phyloP scores from a whole-genome alignment of 2,888 invertebrate genomes.

The Sinhomidia bicolor region DNA sequence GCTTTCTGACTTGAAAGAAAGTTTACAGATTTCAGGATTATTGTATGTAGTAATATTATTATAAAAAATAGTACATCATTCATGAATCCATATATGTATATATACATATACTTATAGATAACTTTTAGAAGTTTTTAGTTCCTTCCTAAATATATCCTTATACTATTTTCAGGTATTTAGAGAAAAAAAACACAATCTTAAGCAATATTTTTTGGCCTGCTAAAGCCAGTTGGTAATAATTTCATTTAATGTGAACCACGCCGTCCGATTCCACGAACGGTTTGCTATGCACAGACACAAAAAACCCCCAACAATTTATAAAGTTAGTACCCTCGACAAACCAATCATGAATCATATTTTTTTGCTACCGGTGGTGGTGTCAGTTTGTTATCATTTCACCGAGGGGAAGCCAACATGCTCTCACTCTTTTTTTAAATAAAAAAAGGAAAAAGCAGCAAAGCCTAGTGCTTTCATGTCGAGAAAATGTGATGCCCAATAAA shows the following conservation, averaged over 20 bases:
- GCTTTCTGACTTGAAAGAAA: neutral
- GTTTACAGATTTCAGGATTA: constrained; percentile 13
- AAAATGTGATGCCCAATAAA: constrained; percentile 73
- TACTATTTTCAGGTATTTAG: too few relatives aligned
- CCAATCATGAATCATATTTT: constrained; percentile 62
- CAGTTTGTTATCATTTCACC: constrained; percentile 38
- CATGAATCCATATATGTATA: constrained; percentile 1
- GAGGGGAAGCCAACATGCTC: constrained; percentile 28
- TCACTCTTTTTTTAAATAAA: neutral
- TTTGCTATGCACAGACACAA: too few relatives aligned
- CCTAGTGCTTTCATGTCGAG: constrained; percentile 46
- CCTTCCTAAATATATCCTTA: too few relatives aligned
- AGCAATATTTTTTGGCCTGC: too few relatives aligned
- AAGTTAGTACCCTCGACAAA: neutral
- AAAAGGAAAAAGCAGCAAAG: neutral
- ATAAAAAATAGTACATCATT: constrained; percentile 40
- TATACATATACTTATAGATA: too few relatives aligned
- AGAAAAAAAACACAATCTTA: too few relatives aligned
- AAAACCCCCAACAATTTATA: neutral
- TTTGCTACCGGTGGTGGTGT: constrained; percentile 59
- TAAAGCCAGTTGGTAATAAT: neutral
- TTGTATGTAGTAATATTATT: neutral
- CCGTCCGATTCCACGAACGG: too few relatives aligned
- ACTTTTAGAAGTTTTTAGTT: too few relatives aligned
- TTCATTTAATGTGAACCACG: neutral